Conservation (phyloP, 2,888 invertebrate genomes). For the Ptilodon capucinus region DNA sequence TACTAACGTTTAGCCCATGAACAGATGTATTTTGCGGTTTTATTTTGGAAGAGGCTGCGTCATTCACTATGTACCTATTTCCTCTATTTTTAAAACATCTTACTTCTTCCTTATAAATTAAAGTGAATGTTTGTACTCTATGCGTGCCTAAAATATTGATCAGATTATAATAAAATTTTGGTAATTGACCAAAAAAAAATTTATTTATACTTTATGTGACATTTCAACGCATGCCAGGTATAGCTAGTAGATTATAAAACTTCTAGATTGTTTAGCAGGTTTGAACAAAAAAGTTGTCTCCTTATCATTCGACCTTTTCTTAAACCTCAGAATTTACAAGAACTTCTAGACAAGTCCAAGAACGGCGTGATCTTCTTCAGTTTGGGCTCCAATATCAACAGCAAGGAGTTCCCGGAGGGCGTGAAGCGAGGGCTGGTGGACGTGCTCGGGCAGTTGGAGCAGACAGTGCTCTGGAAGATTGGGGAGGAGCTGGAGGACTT, state of each 20-base stretch:
- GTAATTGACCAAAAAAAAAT: too few relatives aligned
- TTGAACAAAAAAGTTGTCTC: too few relatives aligned
- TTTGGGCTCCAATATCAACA: constrained; percentile 58
- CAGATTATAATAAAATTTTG: too few relatives aligned
- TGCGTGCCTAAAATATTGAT: too few relatives aligned
- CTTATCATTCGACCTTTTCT: background rate
- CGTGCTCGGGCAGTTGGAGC: constrained; percentile 62
- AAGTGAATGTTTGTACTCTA: too few relatives aligned
- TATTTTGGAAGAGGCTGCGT: background rate
- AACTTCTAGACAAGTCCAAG: constrained; percentile 55
- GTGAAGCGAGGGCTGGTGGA: constrained; percentile 49
- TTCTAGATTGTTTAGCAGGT: too few relatives aligned
- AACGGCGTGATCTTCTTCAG: constrained; percentile 71
- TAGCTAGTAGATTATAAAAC: too few relatives aligned
- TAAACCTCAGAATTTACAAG: constrained; percentile 51
- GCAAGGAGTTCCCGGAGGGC: constrained; percentile 47
- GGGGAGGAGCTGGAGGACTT: constrained; percentile 40
- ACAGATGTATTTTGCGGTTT: background rate
- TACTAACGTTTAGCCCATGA: constrained; percentile 12
- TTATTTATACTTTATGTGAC: too few relatives aligned
- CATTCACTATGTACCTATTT: too few relatives aligned
- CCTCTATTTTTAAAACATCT: too few relatives aligned
- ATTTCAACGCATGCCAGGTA: too few relatives aligned
- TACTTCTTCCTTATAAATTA: too few relatives aligned
- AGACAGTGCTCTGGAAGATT: constrained; percentile 68